Conservation (phyloP, 2,888 invertebrate genomes). For the Eilema caniola region DNA sequence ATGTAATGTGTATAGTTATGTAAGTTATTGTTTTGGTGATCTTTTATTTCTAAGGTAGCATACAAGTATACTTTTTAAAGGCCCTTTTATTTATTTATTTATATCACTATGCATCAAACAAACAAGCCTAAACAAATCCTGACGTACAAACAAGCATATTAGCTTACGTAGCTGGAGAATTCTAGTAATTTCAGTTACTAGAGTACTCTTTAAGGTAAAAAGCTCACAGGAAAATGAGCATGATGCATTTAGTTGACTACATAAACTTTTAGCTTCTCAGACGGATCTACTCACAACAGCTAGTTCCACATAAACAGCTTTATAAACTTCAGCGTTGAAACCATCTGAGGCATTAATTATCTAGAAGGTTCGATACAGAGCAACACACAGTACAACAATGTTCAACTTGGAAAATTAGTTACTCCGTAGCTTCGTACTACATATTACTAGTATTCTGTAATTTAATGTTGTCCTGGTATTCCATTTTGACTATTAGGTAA, state of each 20-base stretch:
- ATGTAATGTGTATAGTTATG: background rate
- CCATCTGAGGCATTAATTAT: slow-evolving; percentile 50
- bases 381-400: slow-evolving; percentile 40
- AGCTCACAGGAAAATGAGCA: background rate
- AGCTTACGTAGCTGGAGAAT: no score
- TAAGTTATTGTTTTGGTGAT: background rate
- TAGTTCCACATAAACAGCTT: slow-evolving; percentile 6
- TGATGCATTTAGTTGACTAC: background rate
- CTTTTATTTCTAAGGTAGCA: background rate
- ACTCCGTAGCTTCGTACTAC: slow-evolving; percentile 13
- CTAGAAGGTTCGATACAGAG: slow-evolving; percentile 46
- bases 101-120: no score
- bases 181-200: no score
- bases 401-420: slow-evolving; percentile 56
- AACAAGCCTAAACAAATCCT: no score
- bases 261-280: background rate
- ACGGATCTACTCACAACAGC: background rate
- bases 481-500: slow-evolving; percentile 1
- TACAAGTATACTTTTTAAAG: no score
- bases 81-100: no score
- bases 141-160: no score
- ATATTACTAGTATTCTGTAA: slow-evolving; percentile 5
- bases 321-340: slow-evolving; percentile 32
- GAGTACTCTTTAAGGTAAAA: no score
- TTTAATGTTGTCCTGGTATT: slow-evolving; percentile 11